phyloP scores from a whole-genome alignment of 1,140 invertebrate genomes.

The Atta texana region DNA sequence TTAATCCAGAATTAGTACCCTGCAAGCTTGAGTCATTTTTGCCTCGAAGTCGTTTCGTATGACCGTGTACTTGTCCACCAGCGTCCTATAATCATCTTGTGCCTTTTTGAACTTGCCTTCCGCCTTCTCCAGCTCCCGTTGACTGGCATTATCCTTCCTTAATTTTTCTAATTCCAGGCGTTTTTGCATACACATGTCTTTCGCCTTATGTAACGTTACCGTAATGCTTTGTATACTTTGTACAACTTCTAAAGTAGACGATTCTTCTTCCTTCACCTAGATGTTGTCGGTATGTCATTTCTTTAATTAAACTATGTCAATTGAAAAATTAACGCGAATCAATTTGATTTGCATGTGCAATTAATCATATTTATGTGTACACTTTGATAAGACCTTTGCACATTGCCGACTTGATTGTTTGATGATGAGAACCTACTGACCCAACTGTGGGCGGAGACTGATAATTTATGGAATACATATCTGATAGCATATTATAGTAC shows the following conservation, averaged over 20 bases:
- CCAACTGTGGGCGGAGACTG: conserved; percentile 82
- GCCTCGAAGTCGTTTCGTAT: conserved; percentile 97
- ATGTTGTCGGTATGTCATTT: conserved; percentile 69
- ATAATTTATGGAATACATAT: conserved; percentile 74
- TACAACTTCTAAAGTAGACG: conserved; percentile 95
- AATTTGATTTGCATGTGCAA: conserved; percentile 27
- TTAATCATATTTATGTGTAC: neutral
- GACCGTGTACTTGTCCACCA: conserved; percentile 95
- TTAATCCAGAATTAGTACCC: conserved; percentile 85
- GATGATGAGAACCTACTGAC: conserved; percentile 57
- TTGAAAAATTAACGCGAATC: conserved; percentile 1
- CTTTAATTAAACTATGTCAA: neutral
- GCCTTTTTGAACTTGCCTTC: conserved; percentile 97
- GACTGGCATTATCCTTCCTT: conserved; percentile 95
- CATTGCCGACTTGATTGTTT: conserved; percentile 39
- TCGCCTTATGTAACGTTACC: conserved; percentile 94
- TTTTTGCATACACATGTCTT: conserved; percentile 95
- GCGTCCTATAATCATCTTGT: conserved; percentile 96
- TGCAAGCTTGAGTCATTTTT: conserved; percentile 97
- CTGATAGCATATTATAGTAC: conserved; percentile 29
- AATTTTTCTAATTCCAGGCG: conserved; percentile 95
- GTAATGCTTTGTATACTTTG: conserved; percentile 95
- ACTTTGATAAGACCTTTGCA: conserved; percentile 11
- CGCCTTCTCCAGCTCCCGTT: conserved; percentile 96
- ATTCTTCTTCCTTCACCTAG: conserved; percentile 97